phyloP scores from a whole-genome alignment of 2,888 invertebrate genomes.

The Drosophila hawaiiensis region DNA sequence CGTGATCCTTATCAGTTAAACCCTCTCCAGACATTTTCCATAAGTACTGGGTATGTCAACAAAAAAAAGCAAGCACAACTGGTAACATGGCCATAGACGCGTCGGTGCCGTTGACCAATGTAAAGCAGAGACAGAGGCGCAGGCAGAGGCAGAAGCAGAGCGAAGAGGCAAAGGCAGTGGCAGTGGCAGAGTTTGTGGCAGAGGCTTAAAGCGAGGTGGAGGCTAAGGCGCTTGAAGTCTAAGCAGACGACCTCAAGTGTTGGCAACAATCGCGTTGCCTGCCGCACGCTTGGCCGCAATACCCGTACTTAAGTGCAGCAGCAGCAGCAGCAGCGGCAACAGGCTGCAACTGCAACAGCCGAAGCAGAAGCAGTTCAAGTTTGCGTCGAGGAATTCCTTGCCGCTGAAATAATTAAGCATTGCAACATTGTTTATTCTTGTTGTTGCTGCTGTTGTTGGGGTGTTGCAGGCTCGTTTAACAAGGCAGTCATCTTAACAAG shows the following conservation, averaged over 20 bases:
- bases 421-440: conserved; percentile 80
- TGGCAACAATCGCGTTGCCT: conserved; percentile 70
- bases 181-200: not conserved
- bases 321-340: conserved; percentile 46
- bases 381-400: conserved; percentile 79
- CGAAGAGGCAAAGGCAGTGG: not conserved
- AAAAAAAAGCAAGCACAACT: conserved; percentile 46
- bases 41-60: conserved; percentile 2
- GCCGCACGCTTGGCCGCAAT: conserved; percentile 69
- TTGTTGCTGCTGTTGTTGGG: conserved; percentile 55
- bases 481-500: conserved; percentile 80
- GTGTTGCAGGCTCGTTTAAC: conserved; percentile 81
- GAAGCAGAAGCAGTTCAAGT: conserved; percentile 76
- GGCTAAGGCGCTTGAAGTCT: conserved; percentile 25
- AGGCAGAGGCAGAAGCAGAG: conserved; percentile 5
- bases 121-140: conserved; percentile 38
- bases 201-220: conserved; percentile 12
- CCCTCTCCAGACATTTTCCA: not conserved
- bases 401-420: conserved; percentile 81
- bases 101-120: conserved; percentile 78
- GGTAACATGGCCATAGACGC: conserved; percentile 71
- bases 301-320: conserved; percentile 53
- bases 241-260: conserved; percentile 77
- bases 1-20: not conserved
- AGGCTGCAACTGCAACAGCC: conserved; percentile 38